These are phyloP conservation scores for Drosophila borealis DNA, from an alignment of 2,888 invertebrate species.

Conservation along the genomic window DNA sequence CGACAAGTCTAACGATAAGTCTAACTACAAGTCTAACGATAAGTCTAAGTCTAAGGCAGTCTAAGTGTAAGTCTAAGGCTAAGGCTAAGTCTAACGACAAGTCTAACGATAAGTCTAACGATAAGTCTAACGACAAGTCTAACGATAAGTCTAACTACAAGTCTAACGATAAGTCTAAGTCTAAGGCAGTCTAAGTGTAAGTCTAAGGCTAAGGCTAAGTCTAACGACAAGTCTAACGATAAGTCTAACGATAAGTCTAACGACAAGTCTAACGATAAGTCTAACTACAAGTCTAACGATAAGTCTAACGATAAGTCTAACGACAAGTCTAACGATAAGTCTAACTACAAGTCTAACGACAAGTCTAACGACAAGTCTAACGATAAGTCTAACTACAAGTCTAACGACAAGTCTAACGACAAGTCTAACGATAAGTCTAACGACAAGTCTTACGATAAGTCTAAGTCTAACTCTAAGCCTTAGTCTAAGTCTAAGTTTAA, in stretches of 20 bases:
- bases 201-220: too few species aligned
- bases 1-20: not conserved
- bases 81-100: too few species aligned
- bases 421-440: conserved; percentile 3
- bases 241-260: too few species aligned
- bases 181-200: too few species aligned
- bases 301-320: conserved; percentile 5
- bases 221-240: conserved; percentile 1
- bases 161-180: too few species aligned
- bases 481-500: conserved; percentile 6
- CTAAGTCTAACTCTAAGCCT: conserved; percentile 3
- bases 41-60: not conserved
- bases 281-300: conserved; percentile 3
- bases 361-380: too few species aligned
- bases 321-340: too few species aligned
- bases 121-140: not conserved
- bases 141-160: not conserved
- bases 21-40: not conserved
- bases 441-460: conserved; percentile 3
- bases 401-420: not conserved
- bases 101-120: too few species aligned
- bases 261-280: conserved; percentile 1
- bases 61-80: not conserved
- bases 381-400: conserved; percentile 4
- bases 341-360: too few species aligned